phyloP scores from a whole-genome alignment of 1,140 invertebrate genomes.

The Bombus cullumanus region DNA sequence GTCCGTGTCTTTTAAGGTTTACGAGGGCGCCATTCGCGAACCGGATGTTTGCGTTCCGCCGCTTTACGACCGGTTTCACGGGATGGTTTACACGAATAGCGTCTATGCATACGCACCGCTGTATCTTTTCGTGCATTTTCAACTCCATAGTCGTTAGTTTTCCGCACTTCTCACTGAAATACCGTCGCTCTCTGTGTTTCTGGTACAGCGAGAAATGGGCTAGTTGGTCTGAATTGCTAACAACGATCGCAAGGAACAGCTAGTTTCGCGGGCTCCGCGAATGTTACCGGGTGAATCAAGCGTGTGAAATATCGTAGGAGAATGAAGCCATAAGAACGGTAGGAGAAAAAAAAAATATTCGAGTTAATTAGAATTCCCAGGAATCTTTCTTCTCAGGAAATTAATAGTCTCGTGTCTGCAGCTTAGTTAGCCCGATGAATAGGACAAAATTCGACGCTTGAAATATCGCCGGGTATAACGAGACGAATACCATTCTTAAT shows the following conservation, averaged over 20 bases:
- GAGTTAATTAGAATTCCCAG: background rate
- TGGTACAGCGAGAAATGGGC: background rate
- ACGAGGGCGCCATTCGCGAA: constrained; percentile 46
- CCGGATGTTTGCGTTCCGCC: constrained; percentile 56
- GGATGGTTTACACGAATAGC: constrained; percentile 43
- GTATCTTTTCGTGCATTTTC: constrained; percentile 9
- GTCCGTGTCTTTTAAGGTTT: constrained; percentile 47
- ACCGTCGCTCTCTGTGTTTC: background rate
- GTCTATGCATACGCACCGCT: constrained; percentile 41
- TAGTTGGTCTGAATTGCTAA: background rate
- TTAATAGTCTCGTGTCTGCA: background rate
- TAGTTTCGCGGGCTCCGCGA: background rate
- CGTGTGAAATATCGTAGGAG: background rate
- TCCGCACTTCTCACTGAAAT: background rate
- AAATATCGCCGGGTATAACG: background rate
- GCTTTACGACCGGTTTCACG: constrained; percentile 49
- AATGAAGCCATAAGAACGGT: background rate
- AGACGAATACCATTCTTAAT: background rate
- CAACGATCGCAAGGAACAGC: background rate
- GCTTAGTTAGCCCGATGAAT: background rate
- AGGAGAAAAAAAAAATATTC: background rate
- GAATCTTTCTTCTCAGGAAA: background rate
- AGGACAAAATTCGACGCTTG: background rate
- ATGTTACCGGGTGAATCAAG: background rate
- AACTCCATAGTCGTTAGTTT: background rate